phyloP scores from a whole-genome alignment of 2,888 invertebrate genomes.

The Calameuta pallipes region DNA sequence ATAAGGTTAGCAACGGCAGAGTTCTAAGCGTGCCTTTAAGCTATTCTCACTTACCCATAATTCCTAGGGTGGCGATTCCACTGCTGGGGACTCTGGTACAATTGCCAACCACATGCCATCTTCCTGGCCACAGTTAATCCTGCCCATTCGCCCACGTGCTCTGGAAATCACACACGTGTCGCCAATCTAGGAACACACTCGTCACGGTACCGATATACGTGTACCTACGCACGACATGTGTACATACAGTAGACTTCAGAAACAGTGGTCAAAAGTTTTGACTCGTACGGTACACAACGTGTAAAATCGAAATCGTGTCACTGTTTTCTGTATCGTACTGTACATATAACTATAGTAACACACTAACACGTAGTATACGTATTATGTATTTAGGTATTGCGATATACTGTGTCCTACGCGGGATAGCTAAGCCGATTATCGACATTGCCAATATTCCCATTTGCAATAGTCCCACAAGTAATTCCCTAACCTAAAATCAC shows the following conservation, averaged over 20 bases:
- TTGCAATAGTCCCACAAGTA: neutral
- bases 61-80: neutral
- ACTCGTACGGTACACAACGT: neutral
- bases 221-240: neutral
- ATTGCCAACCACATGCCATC: neutral
- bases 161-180: neutral
- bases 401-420: neutral
- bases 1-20: neutral
- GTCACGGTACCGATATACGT: neutral
- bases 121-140: neutral
- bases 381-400: neutral
- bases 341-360: neutral
- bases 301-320: neutral
- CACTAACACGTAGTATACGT: neutral
- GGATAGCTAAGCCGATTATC: neutral
- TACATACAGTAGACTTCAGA: neutral
- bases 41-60: neutral
- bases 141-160: neutral
- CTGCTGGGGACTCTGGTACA: neutral
- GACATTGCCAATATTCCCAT: neutral
- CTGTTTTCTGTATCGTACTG: neutral
- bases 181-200: neutral
- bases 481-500: neutral
- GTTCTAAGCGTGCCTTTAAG: neutral
- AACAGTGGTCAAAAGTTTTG: neutral